Conservation (phyloP, 1,140 invertebrate genomes). For the Ganaspis sp. region DNA sequence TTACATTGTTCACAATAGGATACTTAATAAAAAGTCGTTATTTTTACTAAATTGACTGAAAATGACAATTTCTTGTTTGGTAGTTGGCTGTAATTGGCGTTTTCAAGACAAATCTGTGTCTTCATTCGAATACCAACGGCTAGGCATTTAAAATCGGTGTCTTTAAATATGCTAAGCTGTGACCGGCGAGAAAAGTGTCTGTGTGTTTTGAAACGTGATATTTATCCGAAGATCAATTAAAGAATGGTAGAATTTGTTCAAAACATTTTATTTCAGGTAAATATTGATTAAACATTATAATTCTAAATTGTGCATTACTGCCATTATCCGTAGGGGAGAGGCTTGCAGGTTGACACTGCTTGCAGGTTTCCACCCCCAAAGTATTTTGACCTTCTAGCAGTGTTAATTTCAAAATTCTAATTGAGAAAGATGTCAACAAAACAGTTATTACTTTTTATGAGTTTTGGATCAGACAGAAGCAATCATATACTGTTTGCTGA, state of each 20-base stretch:
- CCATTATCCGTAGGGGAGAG: too few species aligned
- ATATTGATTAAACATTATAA: neutral
- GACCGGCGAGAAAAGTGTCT: slow-evolving; percentile 36
- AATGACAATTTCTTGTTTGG: slow-evolving; percentile 14
- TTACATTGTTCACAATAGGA: too few species aligned
- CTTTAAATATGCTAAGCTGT: slow-evolving; percentile 17
- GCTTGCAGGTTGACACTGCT: too few species aligned
- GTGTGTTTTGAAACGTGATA: slow-evolving; percentile 42
- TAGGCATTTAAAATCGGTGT: neutral
- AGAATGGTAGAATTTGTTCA: neutral
- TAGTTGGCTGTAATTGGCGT: slow-evolving; percentile 1
- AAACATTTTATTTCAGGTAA: neutral
- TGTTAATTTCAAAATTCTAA: too few species aligned
- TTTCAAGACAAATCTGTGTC: neutral
- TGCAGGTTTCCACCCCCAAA: too few species aligned
- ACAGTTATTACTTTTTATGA: too few species aligned
- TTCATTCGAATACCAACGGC: slow-evolving; percentile 29
- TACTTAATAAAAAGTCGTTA: too few species aligned
- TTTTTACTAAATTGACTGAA: neutral
- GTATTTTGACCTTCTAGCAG: too few species aligned
- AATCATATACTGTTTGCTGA: too few species aligned
- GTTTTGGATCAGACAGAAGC: too few species aligned
- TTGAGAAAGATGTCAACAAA: too few species aligned
- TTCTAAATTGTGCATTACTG: too few species aligned
- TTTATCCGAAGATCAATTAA: slow-evolving; percentile 45